A percentile compares a stretch with the other conserved stretches of the same genome.
phyloP scores from a whole-genome alignment of 2,888 invertebrate species.

The Cheilosia impressa region DNA sequence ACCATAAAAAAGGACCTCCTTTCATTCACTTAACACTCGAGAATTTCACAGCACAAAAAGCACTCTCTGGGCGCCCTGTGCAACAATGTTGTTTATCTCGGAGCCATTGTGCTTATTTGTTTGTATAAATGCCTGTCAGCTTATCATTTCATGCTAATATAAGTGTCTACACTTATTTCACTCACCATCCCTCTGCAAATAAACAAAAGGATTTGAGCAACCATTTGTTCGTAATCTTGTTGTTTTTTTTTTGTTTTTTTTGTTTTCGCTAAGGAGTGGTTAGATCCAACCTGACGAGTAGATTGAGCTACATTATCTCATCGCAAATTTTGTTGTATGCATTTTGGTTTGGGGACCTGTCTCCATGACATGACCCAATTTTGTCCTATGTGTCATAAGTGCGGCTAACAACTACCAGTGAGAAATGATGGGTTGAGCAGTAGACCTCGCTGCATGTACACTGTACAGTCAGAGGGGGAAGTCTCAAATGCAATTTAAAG shows the following conservation, averaged over 20 bases:
- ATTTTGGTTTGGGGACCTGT: slow-evolving; percentile 23
- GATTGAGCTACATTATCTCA: slow-evolving; percentile 17
- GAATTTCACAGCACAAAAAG: slow-evolving; percentile 42
- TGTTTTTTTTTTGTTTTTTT: too few species aligned
- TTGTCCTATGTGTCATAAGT: slow-evolving; percentile 26
- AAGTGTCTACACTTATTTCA: slow-evolving; percentile 40
- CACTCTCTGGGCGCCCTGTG: background rate
- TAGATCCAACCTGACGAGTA: background rate
- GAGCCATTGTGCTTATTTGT: slow-evolving; percentile 41
- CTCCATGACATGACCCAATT: slow-evolving; percentile 38
- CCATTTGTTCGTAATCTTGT: background rate
- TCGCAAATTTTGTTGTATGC: slow-evolving; percentile 6
- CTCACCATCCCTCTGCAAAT: background rate
- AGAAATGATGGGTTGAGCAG: background rate
- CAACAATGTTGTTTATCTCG: slow-evolving; percentile 54
- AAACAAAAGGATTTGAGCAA: slow-evolving; percentile 36
- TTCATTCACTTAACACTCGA: slow-evolving; percentile 57
- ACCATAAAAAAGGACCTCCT: slow-evolving; percentile 54
- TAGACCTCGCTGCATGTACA: slow-evolving; percentile 2
- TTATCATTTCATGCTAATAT: slow-evolving; percentile 64
- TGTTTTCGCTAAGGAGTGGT: background rate
- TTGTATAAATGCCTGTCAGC: slow-evolving; percentile 49
- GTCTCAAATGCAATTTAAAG: slow-evolving; percentile 57
- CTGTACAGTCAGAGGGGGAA: slow-evolving; percentile 30
- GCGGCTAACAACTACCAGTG: slow-evolving; percentile 3